These are phyloP conservation scores for Taurulus bubalis DNA, from an alignment of 2,113 vertebrate genomes.

Conservation along the genomic window DNA sequence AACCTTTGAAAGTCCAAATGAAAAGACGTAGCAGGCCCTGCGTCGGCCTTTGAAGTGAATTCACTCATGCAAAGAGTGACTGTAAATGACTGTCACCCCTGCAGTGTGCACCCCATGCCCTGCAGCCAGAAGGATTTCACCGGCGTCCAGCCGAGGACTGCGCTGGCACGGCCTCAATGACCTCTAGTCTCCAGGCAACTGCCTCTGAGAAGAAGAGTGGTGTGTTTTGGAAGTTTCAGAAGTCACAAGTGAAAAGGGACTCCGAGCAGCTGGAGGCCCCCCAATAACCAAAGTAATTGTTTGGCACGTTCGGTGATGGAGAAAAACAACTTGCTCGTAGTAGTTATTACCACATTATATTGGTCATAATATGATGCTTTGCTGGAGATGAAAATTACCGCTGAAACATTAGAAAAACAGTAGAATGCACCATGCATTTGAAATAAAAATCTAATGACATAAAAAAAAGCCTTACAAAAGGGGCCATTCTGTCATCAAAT, in stretches of 20 bases:
- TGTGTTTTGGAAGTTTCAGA: slow-evolving; percentile 61
- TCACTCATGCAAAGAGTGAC: slow-evolving; percentile 77
- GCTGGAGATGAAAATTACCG: neutral
- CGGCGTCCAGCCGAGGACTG: slow-evolving; percentile 57
- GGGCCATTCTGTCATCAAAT: neutral
- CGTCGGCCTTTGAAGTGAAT: slow-evolving; percentile 72
- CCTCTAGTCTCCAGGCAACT: slow-evolving; percentile 79
- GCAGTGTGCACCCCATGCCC: slow-evolving; percentile 62
- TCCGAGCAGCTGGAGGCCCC: slow-evolving; percentile 48
- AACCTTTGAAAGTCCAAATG: slow-evolving; percentile 60
- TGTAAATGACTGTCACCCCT: slow-evolving; percentile 77
- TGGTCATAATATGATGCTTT: neutral
- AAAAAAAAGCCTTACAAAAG: neutral
- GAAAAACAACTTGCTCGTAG: neutral
- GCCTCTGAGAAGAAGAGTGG: slow-evolving; percentile 51
- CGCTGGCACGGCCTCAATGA: slow-evolving; percentile 74
- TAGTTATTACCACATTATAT: neutral
- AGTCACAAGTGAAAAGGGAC: slow-evolving; percentile 67
- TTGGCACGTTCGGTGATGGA: slow-evolving; percentile 22
- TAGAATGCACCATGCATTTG: neutral
- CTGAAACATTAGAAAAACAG: neutral
- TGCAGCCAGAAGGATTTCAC: slow-evolving; percentile 70
- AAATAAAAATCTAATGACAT: neutral
- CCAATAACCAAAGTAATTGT: slow-evolving; percentile 37
- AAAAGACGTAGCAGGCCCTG: slow-evolving; percentile 58